Evolutionary conservation across 2,888 invertebrate species (phyloP).

Genomic region (Electrophaes corylata): DNA sequence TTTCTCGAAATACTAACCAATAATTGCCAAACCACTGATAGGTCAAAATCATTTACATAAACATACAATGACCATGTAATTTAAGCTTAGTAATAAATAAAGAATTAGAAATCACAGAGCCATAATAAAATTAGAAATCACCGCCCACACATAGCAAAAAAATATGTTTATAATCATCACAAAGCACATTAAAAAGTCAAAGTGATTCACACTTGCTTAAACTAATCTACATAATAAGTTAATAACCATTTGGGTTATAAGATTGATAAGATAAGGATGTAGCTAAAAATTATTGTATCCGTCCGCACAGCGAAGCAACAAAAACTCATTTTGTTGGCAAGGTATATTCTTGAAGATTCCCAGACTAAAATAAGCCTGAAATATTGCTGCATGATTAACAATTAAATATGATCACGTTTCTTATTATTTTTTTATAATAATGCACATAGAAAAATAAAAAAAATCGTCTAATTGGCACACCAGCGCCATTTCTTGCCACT

Average conservation of each 20-base stretch:
- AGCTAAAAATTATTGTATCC: conserved; percentile 3
- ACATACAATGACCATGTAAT: neutral
- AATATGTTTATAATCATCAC: conserved; percentile 32
- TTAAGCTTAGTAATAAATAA: conserved; percentile 2
- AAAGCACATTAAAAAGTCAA: conserved; percentile 34
- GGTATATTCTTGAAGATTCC: neutral
- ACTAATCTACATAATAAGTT: conserved; percentile 38
- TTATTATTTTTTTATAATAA: too few relatives aligned
- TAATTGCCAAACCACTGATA: neutral
- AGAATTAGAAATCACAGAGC: conserved; percentile 13
- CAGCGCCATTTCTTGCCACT: too few relatives aligned
- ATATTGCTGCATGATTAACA: too few relatives aligned
- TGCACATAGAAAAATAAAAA: too few relatives aligned
- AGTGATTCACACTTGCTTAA: conserved; percentile 41
- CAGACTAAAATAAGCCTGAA: too few relatives aligned
- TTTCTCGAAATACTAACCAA: neutral
- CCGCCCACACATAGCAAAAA: conserved; percentile 19
- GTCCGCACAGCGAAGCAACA: conserved; percentile 15
- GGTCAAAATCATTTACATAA: neutral
- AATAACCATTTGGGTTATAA: conserved; percentile 38
- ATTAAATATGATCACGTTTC: too few relatives aligned
- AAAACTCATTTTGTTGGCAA: neutral
- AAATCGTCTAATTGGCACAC: too few relatives aligned
- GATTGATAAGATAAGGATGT: conserved; percentile 37
- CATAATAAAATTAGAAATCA: conserved; percentile 38